Percentiles rank a stretch among this genome's conserved stretches.
phyloP scores from a whole-genome alignment of 2,113 vertebrate species.

The Sylvilagus bachmani region DNA sequence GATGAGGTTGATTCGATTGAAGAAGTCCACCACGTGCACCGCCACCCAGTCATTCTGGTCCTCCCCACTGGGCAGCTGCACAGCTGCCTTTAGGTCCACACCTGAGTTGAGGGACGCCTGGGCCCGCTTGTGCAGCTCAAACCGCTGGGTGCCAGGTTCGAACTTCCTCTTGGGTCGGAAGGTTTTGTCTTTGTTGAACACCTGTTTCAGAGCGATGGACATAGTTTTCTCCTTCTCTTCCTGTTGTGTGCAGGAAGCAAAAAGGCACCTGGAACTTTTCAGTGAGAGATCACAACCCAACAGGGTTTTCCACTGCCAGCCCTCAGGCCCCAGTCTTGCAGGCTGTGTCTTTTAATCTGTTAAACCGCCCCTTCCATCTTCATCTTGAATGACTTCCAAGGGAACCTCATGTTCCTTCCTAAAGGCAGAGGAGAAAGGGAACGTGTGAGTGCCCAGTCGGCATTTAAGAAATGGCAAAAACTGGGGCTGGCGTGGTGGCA shows the following conservation, averaged over 20 bases:
- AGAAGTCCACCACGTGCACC: slow-evolving; percentile 94
- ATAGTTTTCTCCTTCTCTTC: slow-evolving; percentile 84
- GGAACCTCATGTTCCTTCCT: slow-evolving; percentile 84
- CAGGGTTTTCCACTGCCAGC: slow-evolving; percentile 71
- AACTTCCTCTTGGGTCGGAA: slow-evolving; percentile 94
- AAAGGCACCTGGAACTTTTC: slow-evolving; percentile 76
- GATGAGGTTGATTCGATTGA: slow-evolving; percentile 94
- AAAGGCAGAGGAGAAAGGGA: slow-evolving; percentile 72
- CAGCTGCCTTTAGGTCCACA: slow-evolving; percentile 90
- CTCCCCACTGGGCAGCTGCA: slow-evolving; percentile 91
- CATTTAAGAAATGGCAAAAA: slow-evolving; percentile 8
- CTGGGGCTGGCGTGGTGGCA: no score
- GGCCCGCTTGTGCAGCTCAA: slow-evolving; percentile 92
- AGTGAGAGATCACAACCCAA: slow-evolving; percentile 69
- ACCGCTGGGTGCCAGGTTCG: slow-evolving; percentile 93
- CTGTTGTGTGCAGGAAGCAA: slow-evolving; percentile 63
- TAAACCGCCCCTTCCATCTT: slow-evolving; percentile 73
- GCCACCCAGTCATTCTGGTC: slow-evolving; percentile 94
- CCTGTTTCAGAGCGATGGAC: slow-evolving; percentile 93
- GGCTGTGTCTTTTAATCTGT: slow-evolving; percentile 38
- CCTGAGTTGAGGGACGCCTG: slow-evolving; percentile 92
- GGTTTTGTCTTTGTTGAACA: slow-evolving; percentile 94
- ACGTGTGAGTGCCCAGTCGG: slow-evolving; percentile 60
- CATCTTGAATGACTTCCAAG: slow-evolving; percentile 70
- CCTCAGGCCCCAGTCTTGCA: slow-evolving; percentile 61